These are phyloP conservation scores for Orthonychiurus folsomi DNA, from an alignment of 2,888 invertebrate species.

Conservation along the genomic window DNA sequence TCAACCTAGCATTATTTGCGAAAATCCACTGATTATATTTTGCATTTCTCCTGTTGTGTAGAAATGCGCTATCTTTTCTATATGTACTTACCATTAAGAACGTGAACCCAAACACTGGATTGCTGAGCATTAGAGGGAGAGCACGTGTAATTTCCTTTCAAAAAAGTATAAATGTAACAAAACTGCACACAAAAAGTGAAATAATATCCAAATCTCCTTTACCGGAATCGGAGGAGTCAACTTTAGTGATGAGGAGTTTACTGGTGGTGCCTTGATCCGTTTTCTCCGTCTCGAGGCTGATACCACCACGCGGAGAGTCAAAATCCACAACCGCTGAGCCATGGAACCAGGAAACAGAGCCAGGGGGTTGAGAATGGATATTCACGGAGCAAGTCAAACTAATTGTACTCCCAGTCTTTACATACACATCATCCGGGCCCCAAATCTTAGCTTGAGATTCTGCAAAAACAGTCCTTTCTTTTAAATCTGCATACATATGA, in stretches of 20 bases:
- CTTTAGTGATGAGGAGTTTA: conserved; percentile 71
- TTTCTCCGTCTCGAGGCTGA: conserved; percentile 77
- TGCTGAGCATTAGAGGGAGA: conserved; percentile 75
- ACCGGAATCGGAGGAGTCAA: conserved; percentile 68
- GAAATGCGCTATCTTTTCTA: no score
- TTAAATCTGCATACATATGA: neutral
- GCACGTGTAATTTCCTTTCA: conserved; percentile 58
- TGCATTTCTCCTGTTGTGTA: no score
- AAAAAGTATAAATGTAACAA: conserved; percentile 12
- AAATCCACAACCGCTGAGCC: conserved; percentile 72
- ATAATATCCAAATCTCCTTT: conserved; percentile 65
- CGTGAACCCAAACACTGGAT: conserved; percentile 72
- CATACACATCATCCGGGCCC: conserved; percentile 77
- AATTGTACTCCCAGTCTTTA: conserved; percentile 83
- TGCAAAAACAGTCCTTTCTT: conserved; percentile 46
- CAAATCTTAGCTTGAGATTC: conserved; percentile 78
- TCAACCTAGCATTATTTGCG: no score
- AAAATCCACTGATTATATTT: no score
- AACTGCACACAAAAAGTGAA: conserved; percentile 21
- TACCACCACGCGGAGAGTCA: conserved; percentile 65
- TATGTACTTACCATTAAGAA: conserved; percentile 68
- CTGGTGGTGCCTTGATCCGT: conserved; percentile 73
- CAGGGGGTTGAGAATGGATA: conserved; percentile 68
- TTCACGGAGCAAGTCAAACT: conserved; percentile 80
- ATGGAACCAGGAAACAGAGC: conserved; percentile 75